These are phyloP conservation scores for Paralichthys olivaceus DNA, from an alignment of 2,113 vertebrate species.

Conservation along the genomic window DNA sequence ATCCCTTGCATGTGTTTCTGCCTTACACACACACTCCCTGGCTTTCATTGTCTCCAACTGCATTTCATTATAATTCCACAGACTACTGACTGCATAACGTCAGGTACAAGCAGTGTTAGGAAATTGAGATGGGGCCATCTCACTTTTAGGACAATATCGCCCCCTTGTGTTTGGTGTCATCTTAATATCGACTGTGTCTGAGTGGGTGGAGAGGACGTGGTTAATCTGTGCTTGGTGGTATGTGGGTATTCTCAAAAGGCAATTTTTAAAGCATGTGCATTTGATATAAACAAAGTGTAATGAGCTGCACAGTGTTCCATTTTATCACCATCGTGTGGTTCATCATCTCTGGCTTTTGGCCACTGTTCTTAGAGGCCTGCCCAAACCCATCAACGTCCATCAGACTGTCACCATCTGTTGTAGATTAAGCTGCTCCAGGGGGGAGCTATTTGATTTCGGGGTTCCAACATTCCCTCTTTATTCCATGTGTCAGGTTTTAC, in stretches of 20 bases:
- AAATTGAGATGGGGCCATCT: neutral
- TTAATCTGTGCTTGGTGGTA: conserved; percentile 37
- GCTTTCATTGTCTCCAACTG: conserved; percentile 60
- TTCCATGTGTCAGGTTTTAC: conserved; percentile 77
- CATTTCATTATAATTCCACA: conserved; percentile 61
- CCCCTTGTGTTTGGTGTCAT: conserved; percentile 49
- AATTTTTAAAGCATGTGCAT: conserved; percentile 59
- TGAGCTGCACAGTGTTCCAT: conserved; percentile 73
- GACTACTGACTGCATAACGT: conserved; percentile 28
- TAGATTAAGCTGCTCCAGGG: conserved; percentile 74
- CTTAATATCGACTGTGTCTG: neutral
- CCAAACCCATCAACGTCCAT: conserved; percentile 72
- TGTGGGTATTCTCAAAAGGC: conserved; percentile 37
- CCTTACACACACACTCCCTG: conserved; percentile 43
- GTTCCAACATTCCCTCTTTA: conserved; percentile 69
- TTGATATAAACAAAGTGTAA: conserved; percentile 74
- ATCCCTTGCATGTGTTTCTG: conserved; percentile 72
- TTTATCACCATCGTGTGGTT: conserved; percentile 68
- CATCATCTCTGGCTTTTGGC: conserved; percentile 63
- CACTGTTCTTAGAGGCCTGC: conserved; percentile 65
- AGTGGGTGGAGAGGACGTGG: conserved; percentile 32
- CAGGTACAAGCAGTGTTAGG: conserved; percentile 1
- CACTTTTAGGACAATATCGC: conserved; percentile 45
- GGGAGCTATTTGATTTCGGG: conserved; percentile 75
- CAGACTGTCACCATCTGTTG: conserved; percentile 79